A percentile compares a stretch with the other conserved stretches of the same genome.
Evolutionary conservation across 2,113 vertebrate species (phyloP).

Genomic region (Bujurquina vittata): DNA sequence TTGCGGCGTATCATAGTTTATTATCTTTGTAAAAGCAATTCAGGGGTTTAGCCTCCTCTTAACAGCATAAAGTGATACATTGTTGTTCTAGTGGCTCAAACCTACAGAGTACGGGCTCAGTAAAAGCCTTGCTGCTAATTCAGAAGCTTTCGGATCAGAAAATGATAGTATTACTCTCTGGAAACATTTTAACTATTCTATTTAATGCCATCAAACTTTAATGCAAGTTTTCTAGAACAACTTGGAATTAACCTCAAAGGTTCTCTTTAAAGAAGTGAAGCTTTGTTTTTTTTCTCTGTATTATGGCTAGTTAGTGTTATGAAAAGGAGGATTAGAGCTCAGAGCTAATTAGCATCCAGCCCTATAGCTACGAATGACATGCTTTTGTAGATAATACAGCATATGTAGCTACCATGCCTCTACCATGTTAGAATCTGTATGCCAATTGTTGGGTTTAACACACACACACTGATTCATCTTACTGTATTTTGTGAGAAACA

Average conservation of each 20-base stretch:
- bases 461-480: slow-evolving; percentile 16
- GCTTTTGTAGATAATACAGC: slow-evolving; percentile 50
- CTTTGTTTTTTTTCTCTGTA: slow-evolving; percentile 28
- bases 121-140: slow-evolving; percentile 10
- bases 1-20: neutral
- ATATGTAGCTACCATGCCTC: slow-evolving; percentile 20
- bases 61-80: neutral
- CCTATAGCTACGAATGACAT: slow-evolving; percentile 41
- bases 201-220: slow-evolving; percentile 36
- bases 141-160: slow-evolving; percentile 16
- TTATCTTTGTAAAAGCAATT: neutral
- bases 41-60: neutral
- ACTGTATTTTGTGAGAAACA: slow-evolving; percentile 36
- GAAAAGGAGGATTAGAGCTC: slow-evolving; percentile 57
- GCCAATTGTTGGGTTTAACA: slow-evolving; percentile 22
- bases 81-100: slow-evolving; percentile 4
- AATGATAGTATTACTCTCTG: neutral
- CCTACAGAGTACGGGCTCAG: neutral
- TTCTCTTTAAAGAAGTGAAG: slow-evolving; percentile 23
- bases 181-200: slow-evolving; percentile 24
- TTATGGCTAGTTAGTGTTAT: slow-evolving; percentile 16
- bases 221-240: slow-evolving; percentile 31
- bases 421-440: slow-evolving; percentile 38
- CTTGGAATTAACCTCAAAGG: slow-evolving; percentile 47
- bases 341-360: slow-evolving; percentile 63